Percentiles rank a stretch among this genome's conserved stretches.
phyloP scores from a whole-genome alignment of 2,797 vertebrate species.

The Crocidura indochinensis region DNA sequence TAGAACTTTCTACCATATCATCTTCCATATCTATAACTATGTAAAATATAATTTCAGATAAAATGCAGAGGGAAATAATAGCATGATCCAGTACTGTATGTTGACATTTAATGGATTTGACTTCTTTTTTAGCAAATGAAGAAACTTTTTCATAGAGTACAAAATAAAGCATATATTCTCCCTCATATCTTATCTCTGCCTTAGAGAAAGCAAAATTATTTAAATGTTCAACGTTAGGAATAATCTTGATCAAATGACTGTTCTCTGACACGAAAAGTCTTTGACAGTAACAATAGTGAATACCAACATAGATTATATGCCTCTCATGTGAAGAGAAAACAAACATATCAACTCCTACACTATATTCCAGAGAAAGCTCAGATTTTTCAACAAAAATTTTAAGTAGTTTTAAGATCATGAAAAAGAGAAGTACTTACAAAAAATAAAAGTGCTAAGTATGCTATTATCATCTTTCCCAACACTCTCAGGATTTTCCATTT shows the following conservation, averaged over 20 bases:
- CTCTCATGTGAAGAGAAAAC: not conserved
- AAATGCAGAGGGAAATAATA: not conserved
- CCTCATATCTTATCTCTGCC: not conserved
- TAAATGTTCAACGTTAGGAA: not conserved
- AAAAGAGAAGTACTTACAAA: slow-evolving; percentile 4
- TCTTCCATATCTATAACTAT: not conserved
- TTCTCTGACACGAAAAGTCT: not conserved
- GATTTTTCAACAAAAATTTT: not conserved
- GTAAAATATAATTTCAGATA: not conserved
- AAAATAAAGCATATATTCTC: not conserved
- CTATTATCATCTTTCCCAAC: not conserved
- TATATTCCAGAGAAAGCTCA: not conserved
- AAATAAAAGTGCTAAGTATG: not conserved
- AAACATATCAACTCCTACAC: not conserved
- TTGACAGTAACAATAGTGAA: not conserved
- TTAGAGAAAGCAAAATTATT: not conserved
- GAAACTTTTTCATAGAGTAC: not conserved
- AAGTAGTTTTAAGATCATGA: not conserved
- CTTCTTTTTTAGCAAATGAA: not conserved
- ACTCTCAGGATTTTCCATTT: slow-evolving; percentile 31
- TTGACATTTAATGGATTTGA: not conserved
- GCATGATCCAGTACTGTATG: not conserved
- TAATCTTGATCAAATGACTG: not conserved
- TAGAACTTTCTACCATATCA: not conserved
- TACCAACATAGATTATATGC: not conserved